Conservation (phyloP, 2,113 vertebrate genomes). For the Chloropsis cyanopogon region DNA sequence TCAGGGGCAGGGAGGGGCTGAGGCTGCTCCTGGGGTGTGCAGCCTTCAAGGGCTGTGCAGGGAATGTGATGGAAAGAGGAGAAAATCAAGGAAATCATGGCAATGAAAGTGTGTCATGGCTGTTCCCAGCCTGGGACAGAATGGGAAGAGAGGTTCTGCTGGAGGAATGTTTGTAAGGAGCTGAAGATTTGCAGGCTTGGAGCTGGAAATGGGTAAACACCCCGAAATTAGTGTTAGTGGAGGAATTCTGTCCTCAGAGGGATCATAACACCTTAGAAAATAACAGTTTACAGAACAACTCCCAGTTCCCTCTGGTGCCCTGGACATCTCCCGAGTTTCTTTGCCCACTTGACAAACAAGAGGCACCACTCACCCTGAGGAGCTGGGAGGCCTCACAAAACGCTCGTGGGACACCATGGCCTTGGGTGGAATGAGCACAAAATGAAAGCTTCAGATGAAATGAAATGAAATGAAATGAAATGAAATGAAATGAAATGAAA, state of each 20-base stretch:
- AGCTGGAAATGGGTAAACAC: not conserved
- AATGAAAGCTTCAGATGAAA: not conserved
- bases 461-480: not conserved
- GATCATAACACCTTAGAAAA: not conserved
- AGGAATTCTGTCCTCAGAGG: not conserved
- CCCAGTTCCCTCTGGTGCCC: not conserved
- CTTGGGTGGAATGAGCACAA: not conserved
- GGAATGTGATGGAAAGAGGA: accelerated
- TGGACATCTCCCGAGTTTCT: not conserved
- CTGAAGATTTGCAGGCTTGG: not conserved
- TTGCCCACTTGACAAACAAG: not conserved
- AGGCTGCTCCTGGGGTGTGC: not conserved
- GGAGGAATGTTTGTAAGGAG: not conserved
- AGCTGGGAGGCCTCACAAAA: not conserved
- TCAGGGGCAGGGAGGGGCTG: not conserved
- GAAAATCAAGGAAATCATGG: not conserved
- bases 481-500: no score
- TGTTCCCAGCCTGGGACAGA: not conserved
- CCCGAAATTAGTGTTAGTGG: not conserved
- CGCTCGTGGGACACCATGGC: not conserved
- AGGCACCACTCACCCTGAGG: not conserved
- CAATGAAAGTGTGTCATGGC: not conserved
- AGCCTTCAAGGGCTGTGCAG: not conserved
- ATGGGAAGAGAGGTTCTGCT: not conserved
- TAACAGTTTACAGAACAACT: not conserved